These are phyloP conservation scores for Allygus modestus DNA, from an alignment of 2,888 invertebrate species.

Conservation along the genomic window DNA sequence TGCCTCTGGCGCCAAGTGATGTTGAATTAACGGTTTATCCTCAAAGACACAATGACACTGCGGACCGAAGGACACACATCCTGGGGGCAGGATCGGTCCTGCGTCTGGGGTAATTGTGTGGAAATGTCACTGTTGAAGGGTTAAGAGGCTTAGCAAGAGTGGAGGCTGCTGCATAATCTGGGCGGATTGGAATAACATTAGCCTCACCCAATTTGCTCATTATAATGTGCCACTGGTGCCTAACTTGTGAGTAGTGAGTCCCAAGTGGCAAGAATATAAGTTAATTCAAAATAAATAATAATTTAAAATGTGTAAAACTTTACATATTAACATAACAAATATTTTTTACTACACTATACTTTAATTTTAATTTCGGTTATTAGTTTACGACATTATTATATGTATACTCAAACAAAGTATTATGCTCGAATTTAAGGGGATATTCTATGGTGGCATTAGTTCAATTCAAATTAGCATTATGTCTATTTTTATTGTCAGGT, in stretches of 20 bases:
- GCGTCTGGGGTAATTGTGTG: neutral
- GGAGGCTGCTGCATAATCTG: neutral
- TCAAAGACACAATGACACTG: neutral
- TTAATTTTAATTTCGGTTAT: too few relatives aligned
- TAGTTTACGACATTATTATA: too few relatives aligned
- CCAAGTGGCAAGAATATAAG: too few relatives aligned
- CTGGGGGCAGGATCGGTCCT: neutral
- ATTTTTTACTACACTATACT: too few relatives aligned
- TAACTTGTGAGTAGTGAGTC: neutral
- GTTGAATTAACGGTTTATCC: conserved; percentile 28
- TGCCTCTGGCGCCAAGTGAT: conserved; percentile 3
- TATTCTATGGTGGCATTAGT: too few relatives aligned
- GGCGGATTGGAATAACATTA: conserved; percentile 12
- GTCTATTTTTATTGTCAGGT: too few relatives aligned
- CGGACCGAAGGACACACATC: conserved; percentile 19
- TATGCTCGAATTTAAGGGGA: too few relatives aligned
- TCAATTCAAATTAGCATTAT: too few relatives aligned
- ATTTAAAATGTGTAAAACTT: too few relatives aligned
- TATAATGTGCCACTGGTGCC: neutral
- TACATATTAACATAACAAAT: too few relatives aligned
- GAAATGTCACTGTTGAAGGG: conserved; percentile 23
- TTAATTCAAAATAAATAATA: too few relatives aligned
- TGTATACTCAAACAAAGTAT: too few relatives aligned
- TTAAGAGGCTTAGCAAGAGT: neutral
- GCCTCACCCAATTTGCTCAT: neutral